Base-by-base conservation (phyloP, 2,888 invertebrate species). In the Eurytoma adleriae region DNA sequence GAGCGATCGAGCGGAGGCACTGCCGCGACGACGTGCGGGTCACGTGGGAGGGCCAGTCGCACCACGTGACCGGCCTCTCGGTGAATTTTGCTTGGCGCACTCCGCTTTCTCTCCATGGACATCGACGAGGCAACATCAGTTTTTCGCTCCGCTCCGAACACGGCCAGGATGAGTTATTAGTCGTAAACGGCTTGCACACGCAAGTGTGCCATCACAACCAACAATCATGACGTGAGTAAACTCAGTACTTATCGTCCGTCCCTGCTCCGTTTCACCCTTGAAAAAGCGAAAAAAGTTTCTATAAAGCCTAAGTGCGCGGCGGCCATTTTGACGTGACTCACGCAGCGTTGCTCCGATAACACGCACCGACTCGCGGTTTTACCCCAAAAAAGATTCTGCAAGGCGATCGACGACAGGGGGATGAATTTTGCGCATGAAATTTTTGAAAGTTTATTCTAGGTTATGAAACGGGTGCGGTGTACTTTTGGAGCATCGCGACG, bases 131-230 rank as follows among this genome's bases (percentile, higher is more conserved):
- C 30, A 78, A 56, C 56, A 78, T 75, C 59, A 50, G 13, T 48
- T 50, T 73, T 18, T 56, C 10, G 40, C 40, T 78, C 71, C 66
- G 50, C 59, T 12, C 67, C 2, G 14, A 64, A 64, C 20, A 24
- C 93, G 92, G 91, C 93, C 93, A 94, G 92, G 93, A 96, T 96
- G 95, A 94, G 93, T 93, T 93, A 93, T 93, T 96, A 96, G 94
- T 93, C 91, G 91, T 50, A 91, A 92, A 91, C 89, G 91, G 88
- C 92, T 93, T 92, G 94, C 94, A 94, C 94, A 94, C 94, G 93
- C 92, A 91, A 92, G 95, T 95, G 95, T 95, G 95, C 95, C 92
- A 83, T 91, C 91, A 92, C 91, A 92, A 92, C 91, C 91, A 91
- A 92, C 89, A 89, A 92, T 91, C 89, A 95, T 95, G 95, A 91